These are phyloP conservation scores for Papilio demoleus DNA, from an alignment of 2,888 invertebrate genomes.

Conservation along the genomic window DNA sequence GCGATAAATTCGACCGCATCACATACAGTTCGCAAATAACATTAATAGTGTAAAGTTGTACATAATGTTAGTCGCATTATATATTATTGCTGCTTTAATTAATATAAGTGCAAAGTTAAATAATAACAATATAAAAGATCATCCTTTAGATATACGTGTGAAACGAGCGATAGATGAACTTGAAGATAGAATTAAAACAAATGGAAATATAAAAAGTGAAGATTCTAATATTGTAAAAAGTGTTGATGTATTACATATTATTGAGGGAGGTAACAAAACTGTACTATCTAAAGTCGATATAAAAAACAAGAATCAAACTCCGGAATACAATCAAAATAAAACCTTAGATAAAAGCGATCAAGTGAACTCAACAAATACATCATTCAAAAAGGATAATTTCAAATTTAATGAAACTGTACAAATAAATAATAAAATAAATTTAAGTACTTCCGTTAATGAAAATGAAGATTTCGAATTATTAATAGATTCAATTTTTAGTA, in stretches of 20 bases:
- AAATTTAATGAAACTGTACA: background rate
- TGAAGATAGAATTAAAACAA: background rate
- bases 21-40: background rate
- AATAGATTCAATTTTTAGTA: background rate
- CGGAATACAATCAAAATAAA: background rate
- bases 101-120: conserved; percentile 25
- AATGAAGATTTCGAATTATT: background rate
- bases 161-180: conserved; percentile 2
- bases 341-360: background rate
- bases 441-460: background rate
- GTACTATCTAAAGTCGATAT: no score
- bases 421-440: background rate
- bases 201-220: background rate
- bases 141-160: conserved; percentile 31
- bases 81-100: conserved; percentile 9
- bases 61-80: conserved; percentile 21
- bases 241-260: no score
- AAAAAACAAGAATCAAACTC: background rate
- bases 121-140: conserved; percentile 36
- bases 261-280: no score
- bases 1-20: conserved; percentile 25
- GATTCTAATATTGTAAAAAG: no score
- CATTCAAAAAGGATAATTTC: background rate
- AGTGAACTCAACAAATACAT: background rate
- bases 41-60: background rate